phyloP scores from a whole-genome alignment of 2,113 vertebrate genomes.

The Gallinago undulata region DNA sequence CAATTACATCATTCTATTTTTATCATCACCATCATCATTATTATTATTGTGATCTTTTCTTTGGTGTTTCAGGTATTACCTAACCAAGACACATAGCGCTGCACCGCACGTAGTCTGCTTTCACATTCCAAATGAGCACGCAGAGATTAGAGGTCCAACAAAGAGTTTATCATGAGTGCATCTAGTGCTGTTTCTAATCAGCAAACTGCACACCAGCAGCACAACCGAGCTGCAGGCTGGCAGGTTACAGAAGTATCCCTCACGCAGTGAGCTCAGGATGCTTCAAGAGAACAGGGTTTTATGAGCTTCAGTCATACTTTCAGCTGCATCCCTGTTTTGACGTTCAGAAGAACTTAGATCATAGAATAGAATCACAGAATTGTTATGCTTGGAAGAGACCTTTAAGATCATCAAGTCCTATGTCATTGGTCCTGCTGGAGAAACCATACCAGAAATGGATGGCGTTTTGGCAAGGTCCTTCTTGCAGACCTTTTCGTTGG shows the following conservation, averaged over 20 bases:
- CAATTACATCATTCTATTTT: conserved; percentile 56
- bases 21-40: neutral
- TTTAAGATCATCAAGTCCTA: too few species aligned
- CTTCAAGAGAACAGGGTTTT: neutral
- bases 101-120: conserved; percentile 52
- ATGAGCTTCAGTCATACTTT: neutral
- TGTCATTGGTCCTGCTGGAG: neutral
- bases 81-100: neutral
- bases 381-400: too few species aligned
- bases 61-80: conserved; percentile 12
- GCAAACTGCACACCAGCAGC: conserved; percentile 28
- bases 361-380: too few species aligned
- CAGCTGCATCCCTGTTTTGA: neutral
- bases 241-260: neutral
- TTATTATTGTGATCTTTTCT: conserved; percentile 9
- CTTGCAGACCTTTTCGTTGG: neutral
- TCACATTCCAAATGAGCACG: conserved; percentile 29
- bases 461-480: neutral
- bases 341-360: neutral
- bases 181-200: conserved; percentile 52
- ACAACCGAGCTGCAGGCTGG: neutral
- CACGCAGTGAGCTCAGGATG: neutral
- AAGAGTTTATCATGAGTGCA: conserved; percentile 59
- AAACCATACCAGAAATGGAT: neutral
- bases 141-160: conserved; percentile 68